These are phyloP conservation scores for Aurelia aurita complex sp. Pacific DNA, from an alignment of 30 jellyfish, hydroid and myxozoan genomes.

Conservation along the genomic window DNA sequence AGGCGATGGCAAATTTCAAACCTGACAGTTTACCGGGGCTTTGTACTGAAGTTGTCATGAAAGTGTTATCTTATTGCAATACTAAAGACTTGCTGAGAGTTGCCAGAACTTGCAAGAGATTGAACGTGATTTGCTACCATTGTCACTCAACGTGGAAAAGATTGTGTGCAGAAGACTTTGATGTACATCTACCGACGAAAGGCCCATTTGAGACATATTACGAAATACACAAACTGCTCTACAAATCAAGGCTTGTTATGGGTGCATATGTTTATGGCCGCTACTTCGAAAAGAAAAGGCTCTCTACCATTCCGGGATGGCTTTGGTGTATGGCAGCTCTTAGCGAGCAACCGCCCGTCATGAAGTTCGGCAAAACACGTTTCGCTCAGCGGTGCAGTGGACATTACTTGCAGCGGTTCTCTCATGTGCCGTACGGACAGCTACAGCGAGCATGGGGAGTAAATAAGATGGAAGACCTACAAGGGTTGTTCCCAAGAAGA, in stretches of 20 bases:
- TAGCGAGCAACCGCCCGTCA: slow-evolving; percentile 80
- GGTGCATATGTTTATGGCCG: slow-evolving; percentile 77
- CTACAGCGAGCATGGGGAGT: slow-evolving; percentile 52
- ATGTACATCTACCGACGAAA: slow-evolving; percentile 41
- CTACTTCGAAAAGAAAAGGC: slow-evolving; percentile 45
- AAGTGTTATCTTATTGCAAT: slow-evolving; percentile 51
- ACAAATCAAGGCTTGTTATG: slow-evolving; percentile 76
- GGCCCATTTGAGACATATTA: slow-evolving; percentile 55
- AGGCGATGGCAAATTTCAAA: neutral
- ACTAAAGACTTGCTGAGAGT: slow-evolving; percentile 54
- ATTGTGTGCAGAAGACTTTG: slow-evolving; percentile 63
- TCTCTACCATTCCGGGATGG: slow-evolving; percentile 75
- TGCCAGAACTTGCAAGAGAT: slow-evolving; percentile 46
- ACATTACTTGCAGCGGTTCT: slow-evolving; percentile 62
- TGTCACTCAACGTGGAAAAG: slow-evolving; percentile 58
- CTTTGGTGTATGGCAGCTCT: slow-evolving; percentile 84
- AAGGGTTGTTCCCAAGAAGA: slow-evolving; percentile 67
- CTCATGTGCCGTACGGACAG: slow-evolving; percentile 77
- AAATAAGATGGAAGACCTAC: slow-evolving; percentile 42
- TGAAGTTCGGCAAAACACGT: slow-evolving; percentile 75
- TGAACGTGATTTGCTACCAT: slow-evolving; percentile 5
- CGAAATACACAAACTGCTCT: slow-evolving; percentile 62
- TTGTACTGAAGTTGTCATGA: slow-evolving; percentile 38
- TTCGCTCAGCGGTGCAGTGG: slow-evolving; percentile 68
- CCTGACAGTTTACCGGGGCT: neutral